A percentile compares a stretch with the other conserved stretches of the same genome.
Evolutionary conservation across 2,888 invertebrate genomes (phyloP).

Genomic region (Drosophila cracens): DNA sequence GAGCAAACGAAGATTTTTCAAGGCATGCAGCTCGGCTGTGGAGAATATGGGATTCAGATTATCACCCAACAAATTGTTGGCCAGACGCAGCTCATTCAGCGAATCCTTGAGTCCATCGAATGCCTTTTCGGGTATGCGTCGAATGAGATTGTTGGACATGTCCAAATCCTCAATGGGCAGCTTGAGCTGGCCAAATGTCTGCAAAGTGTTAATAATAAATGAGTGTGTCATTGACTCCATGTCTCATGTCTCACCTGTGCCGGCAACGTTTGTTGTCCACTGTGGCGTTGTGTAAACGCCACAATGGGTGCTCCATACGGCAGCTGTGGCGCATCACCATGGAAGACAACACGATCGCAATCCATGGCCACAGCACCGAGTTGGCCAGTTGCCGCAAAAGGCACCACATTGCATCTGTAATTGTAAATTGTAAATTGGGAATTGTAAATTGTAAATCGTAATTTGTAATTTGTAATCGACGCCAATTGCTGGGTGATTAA

Average conservation of each 20-base stretch:
- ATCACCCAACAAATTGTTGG: conserved; percentile 94
- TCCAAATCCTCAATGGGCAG: conserved; percentile 91
- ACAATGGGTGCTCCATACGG: conserved; percentile 93
- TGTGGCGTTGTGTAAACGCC: conserved; percentile 91
- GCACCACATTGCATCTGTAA: conserved; percentile 86
- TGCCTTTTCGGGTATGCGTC: conserved; percentile 91
- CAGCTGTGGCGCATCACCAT: conserved; percentile 90
- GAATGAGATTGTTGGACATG: conserved; percentile 92
- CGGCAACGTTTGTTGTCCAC: conserved; percentile 93
- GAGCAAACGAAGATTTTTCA: conserved; percentile 89
- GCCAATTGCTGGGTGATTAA: conserved; percentile 46
- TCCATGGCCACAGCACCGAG: conserved; percentile 89
- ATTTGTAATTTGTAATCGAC: conserved; percentile 73
- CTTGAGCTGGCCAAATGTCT: conserved; percentile 89
- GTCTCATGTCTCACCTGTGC: conserved; percentile 87
- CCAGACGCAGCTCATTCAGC: conserved; percentile 89
- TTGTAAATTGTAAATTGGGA: conserved; percentile 38
- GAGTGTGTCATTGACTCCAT: conserved; percentile 2
- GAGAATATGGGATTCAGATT: conserved; percentile 96
- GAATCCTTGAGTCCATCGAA: conserved; percentile 89
- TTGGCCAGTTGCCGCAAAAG: conserved; percentile 86
- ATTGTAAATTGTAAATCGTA: background rate
- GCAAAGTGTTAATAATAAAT: background rate
- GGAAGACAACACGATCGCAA: conserved; percentile 93
- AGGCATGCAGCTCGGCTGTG: conserved; percentile 92